A percentile compares a stretch with the other conserved stretches of the same genome.
These are phyloP conservation scores for Tryphoninae sp. DNA, from an alignment of 2,888 invertebrate genomes.

Conservation along the genomic window DNA sequence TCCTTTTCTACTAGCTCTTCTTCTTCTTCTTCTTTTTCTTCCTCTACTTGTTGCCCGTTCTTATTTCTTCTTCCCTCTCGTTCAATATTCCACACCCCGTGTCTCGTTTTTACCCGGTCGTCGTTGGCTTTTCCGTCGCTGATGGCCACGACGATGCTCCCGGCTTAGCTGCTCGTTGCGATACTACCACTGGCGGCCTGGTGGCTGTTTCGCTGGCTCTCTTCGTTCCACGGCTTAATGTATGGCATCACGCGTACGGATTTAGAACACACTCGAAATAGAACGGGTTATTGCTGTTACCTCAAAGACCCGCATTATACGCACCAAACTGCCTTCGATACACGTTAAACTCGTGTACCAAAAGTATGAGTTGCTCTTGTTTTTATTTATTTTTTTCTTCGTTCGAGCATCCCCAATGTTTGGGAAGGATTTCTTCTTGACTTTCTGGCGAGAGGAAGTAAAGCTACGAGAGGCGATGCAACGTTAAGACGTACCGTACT, in stretches of 20 bases:
- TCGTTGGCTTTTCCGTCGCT: constrained; percentile 61
- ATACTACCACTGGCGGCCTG: constrained; percentile 56
- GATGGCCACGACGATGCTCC: constrained; percentile 51
- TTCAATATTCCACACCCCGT: constrained; percentile 19
- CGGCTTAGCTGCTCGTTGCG: constrained; percentile 63
- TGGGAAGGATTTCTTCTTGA: neutral
- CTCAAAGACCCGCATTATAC: constrained; percentile 61
- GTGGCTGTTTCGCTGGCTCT: constrained; percentile 20
- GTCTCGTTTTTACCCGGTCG: constrained; percentile 9
- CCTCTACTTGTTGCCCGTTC: constrained; percentile 8
- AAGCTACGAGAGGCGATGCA: neutral
- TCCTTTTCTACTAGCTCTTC: constrained; percentile 20
- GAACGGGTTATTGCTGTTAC: constrained; percentile 74
- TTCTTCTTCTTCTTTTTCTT: constrained; percentile 19
- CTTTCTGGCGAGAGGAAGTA: too few species aligned
- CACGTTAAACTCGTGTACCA: constrained; percentile 29
- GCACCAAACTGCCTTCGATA: constrained; percentile 40
- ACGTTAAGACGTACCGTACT: constrained; percentile 21
- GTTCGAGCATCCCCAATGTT: neutral
- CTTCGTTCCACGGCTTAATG: neutral
- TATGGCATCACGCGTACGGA: constrained; percentile 78
- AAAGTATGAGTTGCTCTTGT: constrained; percentile 14
- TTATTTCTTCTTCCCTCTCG: neutral
- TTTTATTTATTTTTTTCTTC: neutral
- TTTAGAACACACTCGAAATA: constrained; percentile 80